Evolutionary conservation across 2,797 vertebrate genomes (phyloP).

Genomic region (Cuniculus paca): DNA sequence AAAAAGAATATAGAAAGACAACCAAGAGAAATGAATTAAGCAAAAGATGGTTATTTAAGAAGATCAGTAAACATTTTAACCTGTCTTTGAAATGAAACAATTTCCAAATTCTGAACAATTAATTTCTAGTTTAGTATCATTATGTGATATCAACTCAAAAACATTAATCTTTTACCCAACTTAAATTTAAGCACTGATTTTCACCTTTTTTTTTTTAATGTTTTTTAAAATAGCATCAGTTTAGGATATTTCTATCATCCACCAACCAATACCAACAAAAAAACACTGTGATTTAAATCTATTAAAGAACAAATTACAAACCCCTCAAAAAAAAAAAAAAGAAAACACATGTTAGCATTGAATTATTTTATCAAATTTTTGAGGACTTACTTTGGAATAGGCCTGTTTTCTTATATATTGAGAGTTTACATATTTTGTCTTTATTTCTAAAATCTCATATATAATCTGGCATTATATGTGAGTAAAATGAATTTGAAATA

Average conservation of each 20-base stretch:
- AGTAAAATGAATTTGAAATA: not conserved
- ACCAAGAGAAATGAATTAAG: not conserved
- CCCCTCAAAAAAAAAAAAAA: not conserved
- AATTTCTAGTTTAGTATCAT: conserved; percentile 75
- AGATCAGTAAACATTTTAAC: conserved; percentile 10
- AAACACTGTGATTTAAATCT: not conserved
- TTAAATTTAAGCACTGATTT: conserved; percentile 73
- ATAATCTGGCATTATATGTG: not conserved
- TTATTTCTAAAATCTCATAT: not conserved
- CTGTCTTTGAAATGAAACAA: conserved; percentile 70
- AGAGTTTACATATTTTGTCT: not conserved
- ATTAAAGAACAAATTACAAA: not conserved
- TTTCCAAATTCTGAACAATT: conserved; percentile 62
- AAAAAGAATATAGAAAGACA: not conserved
- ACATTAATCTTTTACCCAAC: conserved; percentile 72
- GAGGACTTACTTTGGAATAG: not conserved
- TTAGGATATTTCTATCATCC: not conserved
- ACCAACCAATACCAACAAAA: not conserved
- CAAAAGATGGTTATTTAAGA: not conserved
- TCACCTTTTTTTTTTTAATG: conserved; percentile 73
- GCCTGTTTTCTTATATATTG: not conserved
- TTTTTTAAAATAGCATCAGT: conserved; percentile 22
- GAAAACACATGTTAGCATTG: not conserved
- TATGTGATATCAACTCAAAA: conserved; percentile 69
- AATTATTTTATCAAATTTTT: not conserved